phyloP scores from a whole-genome alignment of 2,888 invertebrate species.

The Drosophila robusta region DNA sequence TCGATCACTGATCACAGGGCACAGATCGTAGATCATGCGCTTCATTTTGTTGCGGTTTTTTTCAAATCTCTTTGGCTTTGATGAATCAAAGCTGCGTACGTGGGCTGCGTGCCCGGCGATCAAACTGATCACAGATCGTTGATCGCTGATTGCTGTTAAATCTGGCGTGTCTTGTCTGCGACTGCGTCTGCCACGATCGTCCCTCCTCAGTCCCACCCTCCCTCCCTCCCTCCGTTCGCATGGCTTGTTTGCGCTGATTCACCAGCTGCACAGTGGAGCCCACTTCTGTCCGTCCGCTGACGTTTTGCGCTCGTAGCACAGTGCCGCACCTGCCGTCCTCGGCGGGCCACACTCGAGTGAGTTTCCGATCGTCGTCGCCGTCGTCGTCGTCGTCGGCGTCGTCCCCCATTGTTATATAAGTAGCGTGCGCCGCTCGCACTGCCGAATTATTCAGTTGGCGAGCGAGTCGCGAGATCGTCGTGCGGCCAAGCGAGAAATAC shows the following conservation, averaged over 20 bases:
- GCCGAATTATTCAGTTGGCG: conserved; percentile 74
- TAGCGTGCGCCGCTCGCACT: conserved; percentile 68
- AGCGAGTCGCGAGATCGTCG: conserved; percentile 31
- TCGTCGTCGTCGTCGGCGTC: background rate
- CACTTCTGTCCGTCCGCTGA: background rate
- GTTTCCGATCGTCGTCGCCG: conserved; percentile 46
- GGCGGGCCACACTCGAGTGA: conserved; percentile 74
- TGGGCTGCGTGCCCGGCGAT: conserved; percentile 30
- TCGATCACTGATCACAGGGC: conserved; percentile 20
- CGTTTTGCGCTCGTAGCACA: conserved; percentile 11
- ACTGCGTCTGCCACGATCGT: conserved; percentile 22
- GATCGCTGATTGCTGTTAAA: conserved; percentile 46
- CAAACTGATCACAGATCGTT: conserved; percentile 21
- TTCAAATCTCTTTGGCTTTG: conserved; percentile 31
- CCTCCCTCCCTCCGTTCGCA: conserved; percentile 19
- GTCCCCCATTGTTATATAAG: conserved; percentile 73
- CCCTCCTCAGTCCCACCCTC: no score
- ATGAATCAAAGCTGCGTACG: conserved; percentile 50
- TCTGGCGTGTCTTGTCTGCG: conserved; percentile 58
- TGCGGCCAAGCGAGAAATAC: conserved; percentile 63
- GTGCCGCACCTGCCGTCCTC: conserved; percentile 45
- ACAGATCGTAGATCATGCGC: conserved; percentile 21
- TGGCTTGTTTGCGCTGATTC: conserved; percentile 67
- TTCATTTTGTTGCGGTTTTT: conserved; percentile 27
- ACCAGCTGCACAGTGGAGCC: conserved; percentile 43